Conservation (phyloP, 2,113 vertebrate genomes). For the Tragulus kanchil region DNA sequence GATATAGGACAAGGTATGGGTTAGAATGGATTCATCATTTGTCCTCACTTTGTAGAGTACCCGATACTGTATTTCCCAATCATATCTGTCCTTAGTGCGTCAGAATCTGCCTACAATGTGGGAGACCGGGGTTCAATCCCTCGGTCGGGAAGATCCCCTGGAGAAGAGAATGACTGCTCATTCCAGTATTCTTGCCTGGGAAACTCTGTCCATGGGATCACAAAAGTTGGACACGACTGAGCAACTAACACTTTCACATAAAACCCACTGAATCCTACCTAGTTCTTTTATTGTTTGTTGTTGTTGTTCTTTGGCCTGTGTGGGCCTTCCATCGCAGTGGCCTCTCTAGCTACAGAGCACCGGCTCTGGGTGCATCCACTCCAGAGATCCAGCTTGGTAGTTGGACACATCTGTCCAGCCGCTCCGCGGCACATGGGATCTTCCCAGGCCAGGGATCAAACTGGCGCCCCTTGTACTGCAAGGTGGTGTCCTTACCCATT, state of each 20-base stretch:
- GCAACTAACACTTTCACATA: neutral
- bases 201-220: neutral
- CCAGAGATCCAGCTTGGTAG: too few species aligned
- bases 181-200: neutral
- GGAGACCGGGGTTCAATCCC: neutral
- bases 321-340: too few species aligned
- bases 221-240: neutral
- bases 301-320: too few species aligned
- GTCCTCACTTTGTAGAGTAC: neutral
- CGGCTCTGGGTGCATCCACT: too few species aligned
- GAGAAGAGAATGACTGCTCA: neutral
- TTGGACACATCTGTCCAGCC: too few species aligned
- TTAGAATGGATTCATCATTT: neutral
- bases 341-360: too few species aligned
- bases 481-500: too few species aligned
- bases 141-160: neutral
- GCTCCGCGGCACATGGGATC: too few species aligned
- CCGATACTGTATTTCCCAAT: neutral
- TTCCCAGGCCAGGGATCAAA: too few species aligned
- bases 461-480: too few species aligned
- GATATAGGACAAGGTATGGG: neutral
- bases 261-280: neutral
- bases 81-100: neutral
- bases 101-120: neutral
- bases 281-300: neutral